Base-by-base conservation (phyloP, 2,113 vertebrate genomes). In the Trinectes maculatus region DNA sequence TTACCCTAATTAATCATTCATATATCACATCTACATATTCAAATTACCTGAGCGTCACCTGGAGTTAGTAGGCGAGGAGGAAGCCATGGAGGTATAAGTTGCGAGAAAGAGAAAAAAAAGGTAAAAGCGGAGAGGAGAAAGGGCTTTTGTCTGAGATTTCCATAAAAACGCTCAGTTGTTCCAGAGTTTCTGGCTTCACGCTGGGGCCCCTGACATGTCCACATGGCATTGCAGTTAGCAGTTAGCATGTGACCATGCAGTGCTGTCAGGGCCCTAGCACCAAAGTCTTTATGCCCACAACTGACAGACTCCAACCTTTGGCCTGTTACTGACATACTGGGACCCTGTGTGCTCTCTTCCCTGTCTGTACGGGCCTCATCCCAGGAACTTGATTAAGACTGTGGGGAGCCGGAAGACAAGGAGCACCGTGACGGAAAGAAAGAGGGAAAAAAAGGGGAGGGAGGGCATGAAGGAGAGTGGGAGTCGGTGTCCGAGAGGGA, bases 1-100 rank as follows among this genome's bases (percentile, higher is more conserved):
- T 86, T 71, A 55, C 39, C 65, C 63, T 79, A 80, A 85, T 91
- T 88, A 87, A 90, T 89, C 80, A 89, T 91, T 91, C 83, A 89
- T 86, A 60, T 29, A 16, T 65, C 33, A 48, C 28, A 89, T 90
- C 73, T 89, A 31, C 87, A 90, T 89, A 90, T 91, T 89, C 77
- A 84, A 87, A 89, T 85, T 48, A 83, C 70, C 67, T 73, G 70
- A 73, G 58, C 66, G 71, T 33, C 37, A 55, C 62, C 54, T 63
- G 73, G 56, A 34, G 58, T 49, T 46, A 21, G 25, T 44, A 56
- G 55, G 67, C 57, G 65, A 48, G 56, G 68, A 67, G 70, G 28
- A 56, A 48, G 18, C 8, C 34, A 64, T 53, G 34, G 37, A 47
- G 25, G 37, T 18, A 49, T 8, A 33, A 69, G 71, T 57, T 60